Evolutionary conservation across 1,140 invertebrate species (phyloP), one percentile per base, ranked within the genome.

Genomic region (Brachionus rotundiformis): DNA sequence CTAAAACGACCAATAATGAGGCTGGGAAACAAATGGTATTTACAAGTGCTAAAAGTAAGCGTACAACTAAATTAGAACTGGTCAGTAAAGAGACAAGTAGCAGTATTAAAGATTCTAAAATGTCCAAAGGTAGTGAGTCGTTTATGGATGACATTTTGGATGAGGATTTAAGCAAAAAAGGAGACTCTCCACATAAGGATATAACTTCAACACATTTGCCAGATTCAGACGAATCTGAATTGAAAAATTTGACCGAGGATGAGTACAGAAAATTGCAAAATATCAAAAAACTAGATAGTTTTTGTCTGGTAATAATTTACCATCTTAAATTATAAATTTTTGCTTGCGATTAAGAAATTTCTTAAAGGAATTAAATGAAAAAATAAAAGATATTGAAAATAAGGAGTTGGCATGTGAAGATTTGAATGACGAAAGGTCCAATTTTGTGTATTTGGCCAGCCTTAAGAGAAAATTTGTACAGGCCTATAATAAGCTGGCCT

Each of bases 341-440:
- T 63, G 4, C 11, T 3, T 31, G 5, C 16, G 19, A 16, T 36
- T 19, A 10, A 16, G 16, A 6, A 3, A 23, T 1, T 33, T 71
- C 39, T 23, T 39, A 2, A 44, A 73, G 68, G 16, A 44, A 44
- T 27, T 73, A 19, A 73, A 44, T n/a, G 25, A 73, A 44, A 73
- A 73, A 73, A 73, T 73, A 25, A 73, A 25, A 27, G 68, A 73
- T 23, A 44, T 23, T 29, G 68, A 73, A 73, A 73, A 44, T 44
- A 13, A 10, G 27, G 68, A 73, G 2, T 6, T 73, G 19, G 10
- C 68, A 23, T 25, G 7, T 25, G 68, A 73, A 25, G 68, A 73
- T 3, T 73, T 73, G 39, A 25, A 73, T 19, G 16, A 11, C 25
- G 68, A 44, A 27, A 25, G 36, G 4, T 27, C 68, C 2, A 13